phyloP scores from a whole-genome alignment of 1,140 invertebrate genomes.

The Sminthurinus signatus region DNA sequence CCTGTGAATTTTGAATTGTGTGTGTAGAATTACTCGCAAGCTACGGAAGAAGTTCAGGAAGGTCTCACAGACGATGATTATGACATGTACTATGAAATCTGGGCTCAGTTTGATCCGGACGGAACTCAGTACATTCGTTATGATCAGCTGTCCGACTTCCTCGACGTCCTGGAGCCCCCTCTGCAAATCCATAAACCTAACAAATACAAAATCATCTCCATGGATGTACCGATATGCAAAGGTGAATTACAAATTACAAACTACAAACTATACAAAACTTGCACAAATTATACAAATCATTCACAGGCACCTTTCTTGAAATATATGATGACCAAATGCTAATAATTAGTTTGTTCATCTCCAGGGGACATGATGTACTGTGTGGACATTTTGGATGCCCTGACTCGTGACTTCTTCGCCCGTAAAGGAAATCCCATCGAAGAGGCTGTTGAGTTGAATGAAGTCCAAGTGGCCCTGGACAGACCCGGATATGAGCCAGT shows the following conservation, averaged over 20 bases:
- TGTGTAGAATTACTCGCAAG: conserved; percentile 83
- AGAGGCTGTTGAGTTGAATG: conserved; percentile 73
- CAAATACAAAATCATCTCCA: conserved; percentile 96
- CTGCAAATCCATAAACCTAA: conserved; percentile 96
- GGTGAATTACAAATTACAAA: conserved; percentile 42
- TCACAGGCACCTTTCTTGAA: background rate
- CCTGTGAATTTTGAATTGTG: too few species aligned
- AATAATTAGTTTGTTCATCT: background rate
- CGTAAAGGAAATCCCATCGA: conserved; percentile 88
- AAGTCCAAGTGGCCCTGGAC: conserved; percentile 64
- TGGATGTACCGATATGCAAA: conserved; percentile 98
- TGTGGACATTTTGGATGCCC: conserved; percentile 92
- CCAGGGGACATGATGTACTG: conserved; percentile 85
- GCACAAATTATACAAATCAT: background rate
- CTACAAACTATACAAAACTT: background rate
- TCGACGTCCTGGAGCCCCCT: conserved; percentile 81
- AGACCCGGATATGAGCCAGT: conserved; percentile 85
- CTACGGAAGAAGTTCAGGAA: conserved; percentile 97
- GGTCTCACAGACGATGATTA: conserved; percentile 97
- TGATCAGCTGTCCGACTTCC: conserved; percentile 85
- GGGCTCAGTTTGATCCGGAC: conserved; percentile 85
- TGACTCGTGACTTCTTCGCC: conserved; percentile 90
- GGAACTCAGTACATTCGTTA: conserved; percentile 95
- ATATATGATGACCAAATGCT: background rate
- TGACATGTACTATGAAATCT: conserved; percentile 99